Evolutionary conservation across 2,797 vertebrate genomes (phyloP), one percentile per base, ranked within the genome.

Genomic region (Pantherophis vulpinus): DNA sequence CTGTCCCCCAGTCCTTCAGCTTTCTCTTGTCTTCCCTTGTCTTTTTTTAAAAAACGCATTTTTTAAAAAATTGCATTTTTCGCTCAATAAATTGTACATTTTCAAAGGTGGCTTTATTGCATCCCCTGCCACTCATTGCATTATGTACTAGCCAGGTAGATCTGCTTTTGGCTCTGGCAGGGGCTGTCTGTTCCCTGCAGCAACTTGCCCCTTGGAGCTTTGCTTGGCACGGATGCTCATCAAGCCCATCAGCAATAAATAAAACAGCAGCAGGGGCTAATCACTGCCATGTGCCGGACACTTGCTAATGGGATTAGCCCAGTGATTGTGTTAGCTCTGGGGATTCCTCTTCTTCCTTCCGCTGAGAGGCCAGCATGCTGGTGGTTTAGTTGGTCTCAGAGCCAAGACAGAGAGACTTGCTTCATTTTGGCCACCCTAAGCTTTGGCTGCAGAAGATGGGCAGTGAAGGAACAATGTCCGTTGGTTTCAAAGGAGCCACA

Each of bases 211-310:
- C 14, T 4, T 54, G 74, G 92, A 37, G 23, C 59, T 58, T 23
- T 47, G 66, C 70, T 95, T 66, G 70, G 63, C 89, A 56, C 51
- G 58, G 86, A 63, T 88, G 20, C 18, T 56, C 32, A 27, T 91
- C 94, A 94, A 91, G 55, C 2, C 0, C 47, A 86, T 92, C 94
- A 91, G 93, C 90, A 91, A 91, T 10, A 95, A 95, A 96, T 95
- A 96, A 95, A 92, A 93, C 91, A 90, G 93, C 90, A 83, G 89
- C 93, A 89, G 93, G 88, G 91, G 94, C 96, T 96, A 96, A 96
- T 97, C 96, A 92, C 93, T 60, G 93, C 96, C 96, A 95, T 97
- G 97, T 97, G 96, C 94, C 74, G 93, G 93, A 60, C 93, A 95
- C 91, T 94, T 93, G 93, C 95, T 96, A 58, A 93, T 94, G 90